Base-by-base conservation (phyloP, 2,888 invertebrate species). In the Heliconius ethilla region DNA sequence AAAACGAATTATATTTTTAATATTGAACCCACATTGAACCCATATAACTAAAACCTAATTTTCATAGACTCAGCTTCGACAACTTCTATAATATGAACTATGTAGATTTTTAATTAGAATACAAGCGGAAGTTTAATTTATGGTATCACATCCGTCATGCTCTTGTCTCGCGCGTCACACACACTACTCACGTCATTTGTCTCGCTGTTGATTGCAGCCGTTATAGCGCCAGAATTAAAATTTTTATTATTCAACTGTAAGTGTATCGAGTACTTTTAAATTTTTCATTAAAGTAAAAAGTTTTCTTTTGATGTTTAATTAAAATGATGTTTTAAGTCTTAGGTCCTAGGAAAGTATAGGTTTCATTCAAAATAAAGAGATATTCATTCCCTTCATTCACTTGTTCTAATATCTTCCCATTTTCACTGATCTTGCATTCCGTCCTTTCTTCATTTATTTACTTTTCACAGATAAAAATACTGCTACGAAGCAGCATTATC, bases 151-250 rank as follows among this genome's bases (percentile, higher is more conserved):
- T 81, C 70, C 78, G 81, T 80, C 78, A 81, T 70, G 66, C 72
- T 74, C 75, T 78, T 79, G 81, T 80, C 70, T 78, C 70, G 59
- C 78, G 79, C 76, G 81, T 81, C 81, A 81, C 80, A 77, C 62
- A 77, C 81, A 81, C 77, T 78, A 80, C 78, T 78, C 81, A 81
- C 78, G 80, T 80, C 82, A 82, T 82, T 82, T 82, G 82, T 82
- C 81, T 80, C 76, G 77, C 79, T 70, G 82, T 80, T 81, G 80
- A 78, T 80, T 78, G 80, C 81, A 78, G 78, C 75, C 77, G 80
- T 77, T 78, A 76, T 81, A 66, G 72, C 75, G 70, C 62, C 78
- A 75, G 80, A 77, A 81, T 81, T 80, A 80, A 80, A 40, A 80
- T 76, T 77, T 80, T 78, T 81, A 80, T 80, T 74, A 74, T 81